Base-by-base conservation (phyloP, 2,797 vertebrate species). In the Paratrypauchen microcephalus region DNA sequence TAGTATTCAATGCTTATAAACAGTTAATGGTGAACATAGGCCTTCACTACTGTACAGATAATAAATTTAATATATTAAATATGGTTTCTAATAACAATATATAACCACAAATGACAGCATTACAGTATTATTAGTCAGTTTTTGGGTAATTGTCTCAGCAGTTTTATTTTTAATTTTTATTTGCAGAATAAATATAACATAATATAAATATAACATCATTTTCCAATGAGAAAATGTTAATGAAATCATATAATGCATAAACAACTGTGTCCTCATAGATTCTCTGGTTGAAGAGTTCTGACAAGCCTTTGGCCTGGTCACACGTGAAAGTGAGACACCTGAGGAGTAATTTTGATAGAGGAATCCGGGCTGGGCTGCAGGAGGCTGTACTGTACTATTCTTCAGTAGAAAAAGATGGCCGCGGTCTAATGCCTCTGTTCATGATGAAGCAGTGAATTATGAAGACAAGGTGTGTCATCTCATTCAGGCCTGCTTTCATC, bases 401-500 rank as follows among this genome's bases (percentile, higher is more conserved):
- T 47, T 76, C 82, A 81, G 57, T 63, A 62, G 68, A 79, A 66
- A 57, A 66, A 78, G 74, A 77, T 69, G 68, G 12, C 68, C 70
- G 76, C 24, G 11, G 45, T 50, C 63, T 89, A 88, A 87, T 87
- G 87, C 89, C 86, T 91, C 86, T 88, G 86, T 92, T 91, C 84
- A 89, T 78, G 81, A 87, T 84, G 88, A 91, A 89, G 89, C 86
- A 83, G 80, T 71, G 77, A 91, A 92, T 92, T 91, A 87, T 87
- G 83, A 82, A 90, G 89, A 92, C 90, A 91, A 83, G 86, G 89
- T 87, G 90, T 92, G 88, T 91, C 91, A 93, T 91, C 92, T 91
- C 82, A 88, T 91, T 91, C 86, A 86, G 85, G 83, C 87, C 80
- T 88, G 80, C 88, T 92, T 89, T 92, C 86, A 92, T 92, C 91